phyloP scores from a whole-genome alignment of 2,113 vertebrate genomes.

The Hemiscyllium ocellatum region DNA sequence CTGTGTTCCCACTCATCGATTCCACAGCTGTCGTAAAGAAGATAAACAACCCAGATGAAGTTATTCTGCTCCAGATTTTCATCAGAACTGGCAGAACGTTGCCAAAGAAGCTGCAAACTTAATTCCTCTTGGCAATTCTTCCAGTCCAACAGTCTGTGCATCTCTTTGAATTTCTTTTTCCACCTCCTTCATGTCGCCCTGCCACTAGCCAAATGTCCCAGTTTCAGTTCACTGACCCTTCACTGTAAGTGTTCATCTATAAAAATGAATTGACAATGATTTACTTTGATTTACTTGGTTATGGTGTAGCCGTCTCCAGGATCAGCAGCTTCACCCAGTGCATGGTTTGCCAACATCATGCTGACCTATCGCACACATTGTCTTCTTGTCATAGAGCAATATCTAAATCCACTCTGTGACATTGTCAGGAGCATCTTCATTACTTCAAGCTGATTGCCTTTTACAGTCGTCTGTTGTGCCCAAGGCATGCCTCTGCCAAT shows the following conservation, averaged over 20 bases:
- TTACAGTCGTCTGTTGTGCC: background rate
- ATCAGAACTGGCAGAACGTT: background rate
- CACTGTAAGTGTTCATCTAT: background rate
- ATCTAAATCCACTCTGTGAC: background rate
- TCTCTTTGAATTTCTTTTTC: background rate
- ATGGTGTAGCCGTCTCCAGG: background rate
- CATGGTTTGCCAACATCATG: background rate
- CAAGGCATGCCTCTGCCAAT: too few relatives aligned
- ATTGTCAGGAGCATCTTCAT: background rate
- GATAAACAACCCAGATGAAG: slow-evolving; percentile 20
- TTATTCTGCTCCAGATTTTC: background rate
- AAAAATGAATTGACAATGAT: background rate
- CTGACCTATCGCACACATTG: background rate
- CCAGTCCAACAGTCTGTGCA: too few relatives aligned
- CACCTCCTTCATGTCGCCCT: background rate
- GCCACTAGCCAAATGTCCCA: background rate
- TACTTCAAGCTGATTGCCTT: background rate
- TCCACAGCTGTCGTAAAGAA: slow-evolving; percentile 42
- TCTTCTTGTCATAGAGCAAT: background rate
- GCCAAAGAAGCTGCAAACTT: background rate
- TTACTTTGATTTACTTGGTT: background rate
- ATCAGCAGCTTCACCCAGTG: background rate
- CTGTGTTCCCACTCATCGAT: slow-evolving; percentile 35
- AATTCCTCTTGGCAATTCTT: background rate
- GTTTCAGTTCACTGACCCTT: slow-evolving; percentile 1